phyloP scores from a whole-genome alignment of 2,113 vertebrate genomes.

The Henicopernis longicauda region DNA sequence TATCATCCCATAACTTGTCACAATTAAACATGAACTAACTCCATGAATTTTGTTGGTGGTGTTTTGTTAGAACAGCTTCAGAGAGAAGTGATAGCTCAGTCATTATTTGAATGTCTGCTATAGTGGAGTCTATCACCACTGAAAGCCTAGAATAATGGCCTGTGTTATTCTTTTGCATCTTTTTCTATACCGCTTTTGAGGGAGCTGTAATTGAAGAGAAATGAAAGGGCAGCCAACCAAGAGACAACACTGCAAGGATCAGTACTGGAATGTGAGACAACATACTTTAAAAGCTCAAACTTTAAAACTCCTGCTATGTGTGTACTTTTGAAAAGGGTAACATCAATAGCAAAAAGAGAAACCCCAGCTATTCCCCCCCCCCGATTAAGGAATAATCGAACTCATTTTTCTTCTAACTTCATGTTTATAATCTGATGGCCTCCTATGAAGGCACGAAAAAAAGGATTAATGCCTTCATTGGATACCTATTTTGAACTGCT shows the following conservation, averaged over 20 bases:
- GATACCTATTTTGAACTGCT: conserved; percentile 1
- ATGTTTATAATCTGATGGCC: conserved; percentile 20
- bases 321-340: background rate
- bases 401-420: background rate
- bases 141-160: conserved; percentile 52
- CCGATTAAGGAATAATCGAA: background rate
- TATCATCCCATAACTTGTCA: conserved; percentile 29
- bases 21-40: background rate
- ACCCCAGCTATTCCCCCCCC: background rate
- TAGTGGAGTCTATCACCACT: conserved; percentile 30
- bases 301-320: conserved; percentile 4
- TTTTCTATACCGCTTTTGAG: conserved; percentile 57
- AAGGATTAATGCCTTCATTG: background rate
- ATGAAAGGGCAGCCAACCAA: conserved; percentile 45
- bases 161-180: conserved; percentile 58
- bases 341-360: background rate
- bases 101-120: conserved; percentile 17
- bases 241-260: conserved; percentile 49
- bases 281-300: conserved; percentile 35
- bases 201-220: conserved; percentile 57
- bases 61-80: conserved; percentile 19
- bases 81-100: conserved; percentile 6
- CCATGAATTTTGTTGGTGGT: background rate
- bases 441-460: conserved; percentile 14
- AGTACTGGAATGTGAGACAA: conserved; percentile 43